phyloP scores from a whole-genome alignment of 2,797 vertebrate species.

The Lutjanus campechanus region DNA sequence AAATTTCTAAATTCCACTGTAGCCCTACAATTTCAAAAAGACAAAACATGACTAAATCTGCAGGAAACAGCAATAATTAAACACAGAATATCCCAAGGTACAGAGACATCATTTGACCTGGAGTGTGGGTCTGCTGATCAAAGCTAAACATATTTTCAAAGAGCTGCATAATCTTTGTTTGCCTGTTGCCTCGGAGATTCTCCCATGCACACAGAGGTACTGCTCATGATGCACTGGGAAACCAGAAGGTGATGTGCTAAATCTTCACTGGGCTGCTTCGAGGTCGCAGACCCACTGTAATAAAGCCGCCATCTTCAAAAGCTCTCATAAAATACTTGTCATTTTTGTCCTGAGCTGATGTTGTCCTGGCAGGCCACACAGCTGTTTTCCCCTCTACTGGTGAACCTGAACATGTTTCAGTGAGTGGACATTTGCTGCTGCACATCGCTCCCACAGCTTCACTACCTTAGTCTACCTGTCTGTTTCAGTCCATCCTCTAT shows the following conservation, averaged over 20 bases:
- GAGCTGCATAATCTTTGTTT: constrained; percentile 38
- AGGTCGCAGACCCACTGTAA: constrained; percentile 73
- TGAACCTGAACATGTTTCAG: constrained; percentile 55
- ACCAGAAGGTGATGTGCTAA: constrained; percentile 83
- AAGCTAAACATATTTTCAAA: constrained; percentile 16
- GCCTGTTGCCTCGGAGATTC: constrained; percentile 53
- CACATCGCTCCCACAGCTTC: constrained; percentile 21
- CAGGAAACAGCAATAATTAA: not conserved
- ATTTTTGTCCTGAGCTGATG: constrained; percentile 74
- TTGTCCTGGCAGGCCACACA: constrained; percentile 81
- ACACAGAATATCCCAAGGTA: not conserved
- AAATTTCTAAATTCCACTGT: constrained; percentile 17
- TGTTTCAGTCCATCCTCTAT: not conserved
- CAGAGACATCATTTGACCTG: not conserved
- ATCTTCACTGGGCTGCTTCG: constrained; percentile 71
- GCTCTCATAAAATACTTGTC: constrained; percentile 80
- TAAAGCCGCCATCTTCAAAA: constrained; percentile 82
- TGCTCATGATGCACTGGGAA: constrained; percentile 63
- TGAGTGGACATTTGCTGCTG: constrained; percentile 49
- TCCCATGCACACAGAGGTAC: constrained; percentile 4
- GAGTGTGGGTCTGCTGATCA: not conserved
- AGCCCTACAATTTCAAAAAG: not conserved
- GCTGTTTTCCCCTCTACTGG: constrained; percentile 74
- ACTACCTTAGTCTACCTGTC: not conserved
- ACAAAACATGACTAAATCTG: not conserved